Evolutionary conservation across 2,797 vertebrate species (phyloP).

Genomic region (Enteromius afrohamiltoni): DNA sequence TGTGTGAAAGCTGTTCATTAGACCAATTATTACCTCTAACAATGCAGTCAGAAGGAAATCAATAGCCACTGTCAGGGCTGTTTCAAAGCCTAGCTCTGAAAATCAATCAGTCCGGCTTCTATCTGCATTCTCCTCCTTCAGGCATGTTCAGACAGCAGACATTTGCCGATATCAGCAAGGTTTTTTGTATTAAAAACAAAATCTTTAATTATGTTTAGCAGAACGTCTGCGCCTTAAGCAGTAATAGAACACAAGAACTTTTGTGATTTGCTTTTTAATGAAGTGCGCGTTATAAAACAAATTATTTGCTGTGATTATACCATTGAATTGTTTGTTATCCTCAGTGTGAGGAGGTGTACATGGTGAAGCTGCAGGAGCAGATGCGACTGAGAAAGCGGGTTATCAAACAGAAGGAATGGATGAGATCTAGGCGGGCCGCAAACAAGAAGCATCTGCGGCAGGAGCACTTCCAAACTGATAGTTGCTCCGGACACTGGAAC

Average conservation of each 20-base stretch:
- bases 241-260: background rate
- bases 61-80: conserved; percentile 85
- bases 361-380: conserved; percentile 82
- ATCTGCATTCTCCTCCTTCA: conserved; percentile 42
- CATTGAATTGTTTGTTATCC: conserved; percentile 1
- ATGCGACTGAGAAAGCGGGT: conserved; percentile 81
- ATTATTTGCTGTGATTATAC: conserved; percentile 5
- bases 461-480: background rate
- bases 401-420: conserved; percentile 82
- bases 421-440: conserved; percentile 55
- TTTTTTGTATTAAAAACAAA: conserved; percentile 1
- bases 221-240: background rate
- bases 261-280: conserved; percentile 18
- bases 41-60: conserved; percentile 83
- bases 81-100: conserved; percentile 80
- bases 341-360: conserved; percentile 62
- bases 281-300: background rate
- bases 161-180: conserved; percentile 38
- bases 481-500: conserved; percentile 3
- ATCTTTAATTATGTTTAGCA: conserved; percentile 5
- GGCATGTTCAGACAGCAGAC: conserved; percentile 39
- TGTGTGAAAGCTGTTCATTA: conserved; percentile 86
- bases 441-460: conserved; percentile 12
- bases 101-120: conserved; percentile 59
- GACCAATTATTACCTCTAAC: conserved; percentile 88